These are phyloP conservation scores for Caenorhabditis sp. DNA, from an alignment of 2,888 invertebrate genomes.

Conservation along the genomic window DNA sequence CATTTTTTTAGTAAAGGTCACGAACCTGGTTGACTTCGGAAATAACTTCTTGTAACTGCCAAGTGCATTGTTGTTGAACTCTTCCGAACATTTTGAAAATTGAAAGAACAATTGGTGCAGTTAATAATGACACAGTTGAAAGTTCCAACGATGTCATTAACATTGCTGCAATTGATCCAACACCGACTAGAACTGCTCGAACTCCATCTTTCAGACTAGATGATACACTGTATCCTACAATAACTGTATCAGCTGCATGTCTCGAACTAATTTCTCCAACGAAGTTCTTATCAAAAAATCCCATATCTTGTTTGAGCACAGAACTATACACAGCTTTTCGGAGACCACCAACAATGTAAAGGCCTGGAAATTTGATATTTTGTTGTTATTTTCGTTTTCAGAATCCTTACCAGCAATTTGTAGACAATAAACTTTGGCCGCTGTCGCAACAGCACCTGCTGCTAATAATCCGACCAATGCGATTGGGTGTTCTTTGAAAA, in stretches of 20 bases:
- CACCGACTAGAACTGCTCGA: conserved; percentile 28
- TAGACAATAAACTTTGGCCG: conserved; percentile 89
- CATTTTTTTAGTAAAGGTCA: background rate
- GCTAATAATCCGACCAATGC: conserved; percentile 80
- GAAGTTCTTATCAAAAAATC: conserved; percentile 37
- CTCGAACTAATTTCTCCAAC: conserved; percentile 37
- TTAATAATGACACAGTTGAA: conserved; percentile 29
- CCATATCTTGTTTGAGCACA: conserved; percentile 32
- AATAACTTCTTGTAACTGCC: conserved; percentile 78
- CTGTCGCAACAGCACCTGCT: conserved; percentile 87
- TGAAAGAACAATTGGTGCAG: conserved; percentile 82
- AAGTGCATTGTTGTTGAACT: conserved; percentile 84
- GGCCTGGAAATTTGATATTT: conserved; percentile 12
- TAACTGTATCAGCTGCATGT: conserved; percentile 31
- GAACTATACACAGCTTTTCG: conserved; percentile 34
- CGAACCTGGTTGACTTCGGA: conserved; percentile 77
- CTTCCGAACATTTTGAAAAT: conserved; percentile 79
- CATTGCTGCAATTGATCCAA: conserved; percentile 36
- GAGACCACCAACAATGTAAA: conserved; percentile 25
- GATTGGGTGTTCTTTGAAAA: conserved; percentile 72
- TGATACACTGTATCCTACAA: conserved; percentile 35
- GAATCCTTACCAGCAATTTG: conserved; percentile 79
- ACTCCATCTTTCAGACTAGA: conserved; percentile 25
- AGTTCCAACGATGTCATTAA: conserved; percentile 34
- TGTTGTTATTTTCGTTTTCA: too few species aligned